phyloP scores from a whole-genome alignment of 2,113 vertebrate genomes.

The Cygnus atratus region DNA sequence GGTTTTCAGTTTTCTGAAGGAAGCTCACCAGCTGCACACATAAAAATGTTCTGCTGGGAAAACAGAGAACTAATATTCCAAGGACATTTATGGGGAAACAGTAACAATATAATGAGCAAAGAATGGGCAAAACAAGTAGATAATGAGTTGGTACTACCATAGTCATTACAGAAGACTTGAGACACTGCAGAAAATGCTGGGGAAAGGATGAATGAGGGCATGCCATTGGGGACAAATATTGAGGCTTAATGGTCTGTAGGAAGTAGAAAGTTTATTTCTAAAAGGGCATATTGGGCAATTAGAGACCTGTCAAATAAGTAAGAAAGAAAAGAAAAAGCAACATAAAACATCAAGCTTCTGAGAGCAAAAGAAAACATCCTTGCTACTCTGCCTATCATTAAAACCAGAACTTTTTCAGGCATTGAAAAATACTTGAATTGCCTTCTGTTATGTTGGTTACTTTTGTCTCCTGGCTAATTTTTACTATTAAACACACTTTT shows the following conservation, averaged over 20 bases:
- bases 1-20: conserved; percentile 55
- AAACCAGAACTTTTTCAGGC: background rate
- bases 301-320: background rate
- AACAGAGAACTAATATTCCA: conserved; percentile 52
- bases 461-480: background rate
- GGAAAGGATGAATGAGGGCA: conserved; percentile 15
- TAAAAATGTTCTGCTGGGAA: conserved; percentile 48
- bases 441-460: background rate
- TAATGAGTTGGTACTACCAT: conserved; percentile 33
- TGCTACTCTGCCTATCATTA: background rate
- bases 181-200: background rate
- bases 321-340: background rate
- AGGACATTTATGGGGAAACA: conserved; percentile 34
- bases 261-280: conserved; percentile 17
- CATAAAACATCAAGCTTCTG: background rate
- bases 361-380: background rate
- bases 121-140: conserved; percentile 26
- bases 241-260: conserved; percentile 28
- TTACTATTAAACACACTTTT: background rate
- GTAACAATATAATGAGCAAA: conserved; percentile 28
- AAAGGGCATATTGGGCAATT: background rate
- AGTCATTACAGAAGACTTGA: conserved; percentile 15
- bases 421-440: background rate
- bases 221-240: conserved; percentile 2
- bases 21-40: conserved; percentile 61